These are phyloP conservation scores for Aphelenchoides besseyi DNA, from an alignment of 1,140 invertebrate species.

Conservation along the genomic window DNA sequence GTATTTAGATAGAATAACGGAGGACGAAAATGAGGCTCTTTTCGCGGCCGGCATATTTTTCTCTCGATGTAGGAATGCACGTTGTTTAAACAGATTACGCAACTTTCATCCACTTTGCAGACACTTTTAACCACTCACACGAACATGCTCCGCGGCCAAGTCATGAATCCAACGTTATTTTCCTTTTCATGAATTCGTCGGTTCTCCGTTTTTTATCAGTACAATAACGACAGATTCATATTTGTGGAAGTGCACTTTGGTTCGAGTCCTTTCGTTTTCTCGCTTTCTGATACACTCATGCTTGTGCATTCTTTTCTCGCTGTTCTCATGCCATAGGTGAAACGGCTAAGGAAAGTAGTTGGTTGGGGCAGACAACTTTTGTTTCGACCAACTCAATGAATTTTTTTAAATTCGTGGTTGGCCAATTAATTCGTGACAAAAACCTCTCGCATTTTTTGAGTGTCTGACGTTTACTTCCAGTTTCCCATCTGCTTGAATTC, in stretches of 20 bases:
- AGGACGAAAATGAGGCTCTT: not conserved
- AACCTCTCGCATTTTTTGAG: not conserved
- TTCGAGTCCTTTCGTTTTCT: not conserved
- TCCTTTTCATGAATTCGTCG: not conserved
- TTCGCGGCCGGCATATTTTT: not conserved
- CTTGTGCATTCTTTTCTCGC: no score
- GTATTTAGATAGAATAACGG: not conserved
- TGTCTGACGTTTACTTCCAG: not conserved
- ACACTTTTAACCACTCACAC: constrained; percentile 1
- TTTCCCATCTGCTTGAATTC: not conserved
- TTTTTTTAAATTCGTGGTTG: no score
- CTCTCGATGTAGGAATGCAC: not conserved
- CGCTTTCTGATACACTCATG: not conserved
- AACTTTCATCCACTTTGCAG: not conserved
- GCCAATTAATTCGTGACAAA: not conserved
- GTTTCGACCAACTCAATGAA: not conserved
- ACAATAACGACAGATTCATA: not conserved
- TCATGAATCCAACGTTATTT: not conserved
- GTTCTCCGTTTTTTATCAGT: not conserved
- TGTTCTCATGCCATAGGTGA: no score
- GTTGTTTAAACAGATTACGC: not conserved
- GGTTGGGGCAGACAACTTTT: no score
- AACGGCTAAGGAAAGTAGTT: no score
- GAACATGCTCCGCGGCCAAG: not conserved
- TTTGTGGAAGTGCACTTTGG: not conserved